Evolutionary conservation across 2,113 vertebrate species (phyloP).

Genomic region (Daubentonia madagascariensis): DNA sequence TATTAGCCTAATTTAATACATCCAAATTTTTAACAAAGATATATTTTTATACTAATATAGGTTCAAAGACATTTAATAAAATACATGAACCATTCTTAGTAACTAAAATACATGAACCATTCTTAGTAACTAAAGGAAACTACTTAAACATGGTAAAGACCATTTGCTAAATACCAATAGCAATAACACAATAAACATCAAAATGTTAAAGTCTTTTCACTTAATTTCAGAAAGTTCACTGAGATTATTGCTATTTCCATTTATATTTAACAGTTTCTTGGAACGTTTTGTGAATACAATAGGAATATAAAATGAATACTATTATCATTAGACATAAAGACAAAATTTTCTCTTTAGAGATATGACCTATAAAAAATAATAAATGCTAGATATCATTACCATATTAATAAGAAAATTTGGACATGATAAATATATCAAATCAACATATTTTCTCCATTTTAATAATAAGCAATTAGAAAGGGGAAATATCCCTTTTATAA

Average conservation of each 20-base stretch:
- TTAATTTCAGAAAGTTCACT: neutral
- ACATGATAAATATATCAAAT: neutral
- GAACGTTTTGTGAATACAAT: neutral
- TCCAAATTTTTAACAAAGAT: neutral
- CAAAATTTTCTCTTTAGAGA: neutral
- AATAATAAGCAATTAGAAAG: neutral
- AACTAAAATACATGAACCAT: too few relatives aligned
- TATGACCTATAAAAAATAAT: neutral
- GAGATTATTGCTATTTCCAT: neutral
- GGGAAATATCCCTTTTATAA: neutral
- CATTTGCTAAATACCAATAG: neutral
- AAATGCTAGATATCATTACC: neutral
- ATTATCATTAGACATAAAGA: neutral
- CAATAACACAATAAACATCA: neutral
- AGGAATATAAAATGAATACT: neutral
- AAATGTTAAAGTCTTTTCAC: neutral
- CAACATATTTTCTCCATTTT: neutral
- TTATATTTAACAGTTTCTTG: neutral
- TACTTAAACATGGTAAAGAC: neutral
- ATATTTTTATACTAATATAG: neutral
- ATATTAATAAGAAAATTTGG: neutral
- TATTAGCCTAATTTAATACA: neutral
- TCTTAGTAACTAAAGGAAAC: neutral
- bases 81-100: neutral
- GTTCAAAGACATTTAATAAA: neutral